Conservation (phyloP, 2,113 vertebrate genomes). For the Grallaria varia region DNA sequence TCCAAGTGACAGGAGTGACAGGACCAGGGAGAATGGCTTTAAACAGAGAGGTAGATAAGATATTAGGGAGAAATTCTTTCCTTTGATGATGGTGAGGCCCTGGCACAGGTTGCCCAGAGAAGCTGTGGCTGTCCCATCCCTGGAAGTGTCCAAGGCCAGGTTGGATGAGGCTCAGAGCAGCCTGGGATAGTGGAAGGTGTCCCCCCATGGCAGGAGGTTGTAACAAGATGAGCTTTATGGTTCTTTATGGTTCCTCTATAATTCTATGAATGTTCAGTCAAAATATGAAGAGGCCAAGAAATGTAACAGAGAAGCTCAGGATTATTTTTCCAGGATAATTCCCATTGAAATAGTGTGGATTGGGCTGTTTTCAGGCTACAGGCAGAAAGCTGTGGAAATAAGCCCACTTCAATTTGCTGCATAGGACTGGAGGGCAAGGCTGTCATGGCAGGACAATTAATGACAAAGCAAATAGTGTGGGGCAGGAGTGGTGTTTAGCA, state of each 20-base stretch:
- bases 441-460: neutral
- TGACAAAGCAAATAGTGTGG: neutral
- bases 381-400: neutral
- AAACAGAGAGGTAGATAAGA: neutral
- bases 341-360: neutral
- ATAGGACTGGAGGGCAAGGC: neutral
- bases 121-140: neutral
- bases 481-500: neutral
- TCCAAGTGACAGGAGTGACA: neutral
- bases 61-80: neutral
- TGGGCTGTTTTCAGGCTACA: neutral
- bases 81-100: neutral
- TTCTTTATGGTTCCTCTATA: neutral
- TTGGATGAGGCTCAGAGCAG: neutral
- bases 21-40: neutral
- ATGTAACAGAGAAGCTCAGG: neutral
- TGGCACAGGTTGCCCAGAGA: neutral
- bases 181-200: neutral
- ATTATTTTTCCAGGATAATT: neutral
- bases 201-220: neutral
- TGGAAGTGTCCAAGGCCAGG: neutral
- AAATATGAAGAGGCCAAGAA: neutral
- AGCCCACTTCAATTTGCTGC: neutral
- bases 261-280: neutral
- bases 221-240: neutral